Evolutionary conservation across 2,888 invertebrate species (phyloP), one percentile per base, ranked within the genome.

Genomic region (Drosophila rubida): DNA sequence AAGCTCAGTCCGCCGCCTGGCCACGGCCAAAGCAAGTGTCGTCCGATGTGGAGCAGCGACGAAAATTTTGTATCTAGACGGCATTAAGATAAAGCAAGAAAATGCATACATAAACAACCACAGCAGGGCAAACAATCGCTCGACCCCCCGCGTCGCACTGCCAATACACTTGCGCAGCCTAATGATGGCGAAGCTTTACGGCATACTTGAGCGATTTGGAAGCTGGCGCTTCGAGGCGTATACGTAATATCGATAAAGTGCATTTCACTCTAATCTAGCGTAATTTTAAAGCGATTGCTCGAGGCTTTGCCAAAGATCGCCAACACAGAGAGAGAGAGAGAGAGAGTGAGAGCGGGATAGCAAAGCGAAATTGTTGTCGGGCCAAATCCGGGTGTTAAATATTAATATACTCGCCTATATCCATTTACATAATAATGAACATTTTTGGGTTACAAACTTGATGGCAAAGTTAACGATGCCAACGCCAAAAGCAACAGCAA

Each of bases 31-130:
- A 4, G 19, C 19, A 37, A 37, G 50, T 46, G 23, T 13, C 27
- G 41, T 16, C 48, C 51, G 69, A 54, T 75, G 48, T 62, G 66
- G 30, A 63, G 48, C 62, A 57, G 69, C 62, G 71, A 73, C 53
- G 68, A 84, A 88, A 77, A 82, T 69, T 55, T 77, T 84, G 82
- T 87, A 85, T 87, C 89, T 79, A 78, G 82, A 88, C 82, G 68
- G 89, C 79, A 85, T 85, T 85, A 85, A 85, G 85, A 85, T 85
- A 88, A 85, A 85, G 79, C 87, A 68, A 75, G 88, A 69, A 88
- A 84, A 87, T 85, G 82, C 87, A 85, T 71, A 69, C 77, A 88
- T 80, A 88, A 87, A 78, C 79, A 80, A 79, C 32, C 9, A 44
- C 78, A 78, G 74, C 53, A 49, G 54, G 4, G 48, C 37, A 46